Base-by-base conservation (phyloP, 2,113 vertebrate genomes). In the Porphyrio hochstetteri region DNA sequence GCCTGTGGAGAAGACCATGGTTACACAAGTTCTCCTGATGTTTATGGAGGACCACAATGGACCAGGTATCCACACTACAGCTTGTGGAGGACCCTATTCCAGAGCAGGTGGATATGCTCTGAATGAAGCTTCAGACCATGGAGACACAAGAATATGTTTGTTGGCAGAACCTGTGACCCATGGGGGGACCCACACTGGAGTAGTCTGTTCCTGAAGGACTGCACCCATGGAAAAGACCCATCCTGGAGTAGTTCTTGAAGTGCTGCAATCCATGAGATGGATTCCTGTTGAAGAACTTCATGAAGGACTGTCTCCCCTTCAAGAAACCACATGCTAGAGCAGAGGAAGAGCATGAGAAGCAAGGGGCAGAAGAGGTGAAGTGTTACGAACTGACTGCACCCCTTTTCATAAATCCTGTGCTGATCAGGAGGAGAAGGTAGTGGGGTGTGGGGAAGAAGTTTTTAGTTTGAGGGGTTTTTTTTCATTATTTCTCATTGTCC, bases 181-280 rank as follows among this genome's bases (percentile, higher is more conserved):
- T 1, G 3, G 11, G 16, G 16, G 7, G 5, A 63, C 20, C 4
- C 28, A 55, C 0, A 2, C 0, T 5, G 2, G 5, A 77, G 25
- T 9, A 82, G 16, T n/a, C 11, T 15, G 5, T 48, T 48, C n/a
- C 38, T 42, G 8, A 60, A 90, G 16, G 29, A 53, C n/a, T 70
- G 9, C 7, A 13, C 4, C 17, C 29, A 21, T 42, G 27, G 13
- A 42, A 70, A 18, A 7, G 10, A 67, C 5, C 1, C 8, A n/a
- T 2, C 11, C 25, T 61, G 19, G 6, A 60, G 7, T 9, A 27
- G 13, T 60, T 55, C 9, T 35, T 71, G 57, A 80, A 56, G 16
- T 7, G 36, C 12, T 48, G 14, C 2, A 60, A 13, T 19, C 31
- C 3, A 2, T 63, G 38, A 13, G 16, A 61, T 50, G 14, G 20